Evolutionary conservation across 2,113 vertebrate genomes (phyloP), one percentile per base, ranked within the genome.

Genomic region (Heptranchias perlo): DNA sequence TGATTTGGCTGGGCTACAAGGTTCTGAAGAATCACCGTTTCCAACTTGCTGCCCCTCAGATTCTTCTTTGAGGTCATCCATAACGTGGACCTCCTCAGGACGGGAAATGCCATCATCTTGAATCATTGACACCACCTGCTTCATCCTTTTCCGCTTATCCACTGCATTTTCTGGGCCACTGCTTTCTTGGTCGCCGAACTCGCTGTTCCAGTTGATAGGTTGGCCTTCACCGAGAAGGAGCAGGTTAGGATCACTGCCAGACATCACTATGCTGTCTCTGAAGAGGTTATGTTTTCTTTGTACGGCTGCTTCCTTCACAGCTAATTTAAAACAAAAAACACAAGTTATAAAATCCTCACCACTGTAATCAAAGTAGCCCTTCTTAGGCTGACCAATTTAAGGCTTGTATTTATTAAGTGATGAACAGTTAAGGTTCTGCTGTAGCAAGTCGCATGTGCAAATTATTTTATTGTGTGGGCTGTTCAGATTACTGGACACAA

Each of bases 271-370:
- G 97, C 99, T 99, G 98, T 99, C 99, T 0, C 99, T 97, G 97
- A 98, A 99, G 4, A 99, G 98, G 96, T 99, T 99, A 97, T 99
- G 99, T 96, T 98, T 99, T 96, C 98, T 97, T 98, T 99, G 99
- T 96, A 99, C 98, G 0, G 99, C 99, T 0, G 99, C 99, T 96
- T 99, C 99, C 97, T 99, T 99, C 97, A 99, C 99, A 0, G 98
- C 99, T 99, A 97, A 61, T 62, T 10, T 0, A 47, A 0, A 94
- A 39, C 84, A 67, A 84, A 23, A 0, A 82, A 44, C 76, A 82
- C 23, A 86, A 49, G 23, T 35, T 54, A 52, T n/a, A n/a, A 52
- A 28, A 18, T 58, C 25, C 28, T 21, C n/a, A 69, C 47, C 31
- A 95, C 35, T 49, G 31, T 31, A 49, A 96, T 96, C 76, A 65